These are phyloP conservation scores for Bombus vancouverensis DNA, from an alignment of 1,140 invertebrate genomes.

Conservation along the genomic window DNA sequence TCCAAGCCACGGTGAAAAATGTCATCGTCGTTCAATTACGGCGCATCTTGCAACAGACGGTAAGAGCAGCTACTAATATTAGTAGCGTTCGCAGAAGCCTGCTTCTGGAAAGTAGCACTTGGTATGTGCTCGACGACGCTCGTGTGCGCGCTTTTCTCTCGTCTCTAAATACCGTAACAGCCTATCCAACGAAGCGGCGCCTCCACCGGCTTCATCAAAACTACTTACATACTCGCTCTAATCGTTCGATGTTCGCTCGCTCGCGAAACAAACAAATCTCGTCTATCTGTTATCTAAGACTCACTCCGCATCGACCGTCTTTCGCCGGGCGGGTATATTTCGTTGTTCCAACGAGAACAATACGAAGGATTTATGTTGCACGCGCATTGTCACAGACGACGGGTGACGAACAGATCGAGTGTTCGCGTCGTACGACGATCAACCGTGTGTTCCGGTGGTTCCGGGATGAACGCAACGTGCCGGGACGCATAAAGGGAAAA, in stretches of 20 bases:
- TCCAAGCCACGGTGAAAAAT: slow-evolving; percentile 31
- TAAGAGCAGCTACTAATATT: slow-evolving; percentile 50
- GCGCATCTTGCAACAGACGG: slow-evolving; percentile 31
- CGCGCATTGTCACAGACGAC: background rate
- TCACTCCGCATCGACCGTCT: background rate
- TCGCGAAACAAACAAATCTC: background rate
- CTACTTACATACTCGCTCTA: no score
- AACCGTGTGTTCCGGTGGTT: background rate
- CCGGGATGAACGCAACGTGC: background rate
- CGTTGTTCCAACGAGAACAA: no score
- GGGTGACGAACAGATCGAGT: slow-evolving; percentile 46
- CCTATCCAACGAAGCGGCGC: background rate
- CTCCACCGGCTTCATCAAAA: background rate
- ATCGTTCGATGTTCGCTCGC: no score
- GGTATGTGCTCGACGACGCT: slow-evolving; percentile 4
- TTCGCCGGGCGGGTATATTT: background rate
- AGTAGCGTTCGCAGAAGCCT: slow-evolving; percentile 57
- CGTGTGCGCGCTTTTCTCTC: slow-evolving; percentile 6
- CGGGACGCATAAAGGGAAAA: background rate
- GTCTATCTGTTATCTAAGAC: no score
- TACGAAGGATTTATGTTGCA: no score
- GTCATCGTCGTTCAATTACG: slow-evolving; percentile 58
- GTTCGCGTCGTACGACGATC: slow-evolving; percentile 14
- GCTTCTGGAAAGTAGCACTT: slow-evolving; percentile 58
- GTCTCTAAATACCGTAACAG: slow-evolving; percentile 15